phyloP scores from a whole-genome alignment of 2,888 invertebrate species.

The Crepidodera aurea region DNA sequence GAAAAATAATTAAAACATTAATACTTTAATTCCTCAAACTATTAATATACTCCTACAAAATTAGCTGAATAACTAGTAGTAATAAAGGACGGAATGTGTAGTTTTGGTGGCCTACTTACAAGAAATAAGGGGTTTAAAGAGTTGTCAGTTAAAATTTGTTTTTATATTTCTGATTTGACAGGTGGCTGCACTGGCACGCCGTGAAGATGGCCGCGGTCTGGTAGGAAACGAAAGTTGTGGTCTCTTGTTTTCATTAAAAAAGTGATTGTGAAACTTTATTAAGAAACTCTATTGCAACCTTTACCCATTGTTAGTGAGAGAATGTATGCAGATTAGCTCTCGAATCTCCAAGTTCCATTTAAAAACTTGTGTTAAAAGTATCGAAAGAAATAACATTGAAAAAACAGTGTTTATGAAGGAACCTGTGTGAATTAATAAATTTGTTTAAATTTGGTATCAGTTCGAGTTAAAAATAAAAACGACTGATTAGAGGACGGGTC shows the following conservation, averaged over 20 bases:
- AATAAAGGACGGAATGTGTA: too few species aligned
- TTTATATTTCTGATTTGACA: constrained; percentile 48
- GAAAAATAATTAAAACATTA: too few species aligned
- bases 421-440: constrained; percentile 31
- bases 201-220: constrained; percentile 59
- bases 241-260: constrained; percentile 45
- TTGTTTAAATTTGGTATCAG: constrained; percentile 23
- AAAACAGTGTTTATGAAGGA: constrained; percentile 39
- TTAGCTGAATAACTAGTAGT: too few species aligned
- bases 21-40: too few species aligned
- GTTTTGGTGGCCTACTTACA: neutral
- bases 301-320: constrained; percentile 45
- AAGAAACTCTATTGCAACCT: constrained; percentile 44
- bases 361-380: constrained; percentile 17
- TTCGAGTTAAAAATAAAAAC: constrained; percentile 21
- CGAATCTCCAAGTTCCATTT: constrained; percentile 28
- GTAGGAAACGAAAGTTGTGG: constrained; percentile 54
- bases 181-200: constrained; percentile 62
- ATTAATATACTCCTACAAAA: too few species aligned
- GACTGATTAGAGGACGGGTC: constrained; percentile 8
- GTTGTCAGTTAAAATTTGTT: neutral
- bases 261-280: constrained; percentile 51
- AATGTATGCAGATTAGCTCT: constrained; percentile 43
- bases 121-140: neutral
- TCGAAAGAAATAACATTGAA: constrained; percentile 9